A percentile compares a stretch with the other conserved stretches of the same genome.
Evolutionary conservation across 2,797 vertebrate genomes (phyloP).

Genomic region (Gadopsis marmoratus): DNA sequence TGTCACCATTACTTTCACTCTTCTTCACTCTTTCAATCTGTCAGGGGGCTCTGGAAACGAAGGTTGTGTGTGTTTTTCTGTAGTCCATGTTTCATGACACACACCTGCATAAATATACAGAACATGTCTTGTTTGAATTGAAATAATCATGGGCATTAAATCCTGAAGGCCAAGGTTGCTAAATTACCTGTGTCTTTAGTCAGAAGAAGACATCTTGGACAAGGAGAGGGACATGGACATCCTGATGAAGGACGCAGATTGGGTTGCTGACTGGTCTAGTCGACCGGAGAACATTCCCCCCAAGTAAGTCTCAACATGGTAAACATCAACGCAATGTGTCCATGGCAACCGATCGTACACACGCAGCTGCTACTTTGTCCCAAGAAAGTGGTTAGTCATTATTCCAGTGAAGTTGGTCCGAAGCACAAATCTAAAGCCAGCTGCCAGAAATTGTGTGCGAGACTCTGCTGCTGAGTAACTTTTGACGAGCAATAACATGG

Average conservation of each 20-base stretch:
- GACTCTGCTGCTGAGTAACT: neutral
- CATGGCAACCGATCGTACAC: conserved; percentile 26
- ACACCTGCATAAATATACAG: neutral
- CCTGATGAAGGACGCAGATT: conserved; percentile 94
- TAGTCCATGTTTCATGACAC: neutral
- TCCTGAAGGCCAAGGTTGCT: neutral
- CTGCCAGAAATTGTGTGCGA: neutral
- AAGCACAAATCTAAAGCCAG: neutral
- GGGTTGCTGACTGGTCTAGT: conserved; percentile 99
- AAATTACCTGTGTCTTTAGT: conserved; percentile 78
- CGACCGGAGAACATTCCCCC: conserved; percentile 97
- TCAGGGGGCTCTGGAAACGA: neutral
- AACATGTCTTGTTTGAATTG: neutral
- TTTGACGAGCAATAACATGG: neutral
- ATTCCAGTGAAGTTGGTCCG: neutral
- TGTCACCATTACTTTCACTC: neutral
- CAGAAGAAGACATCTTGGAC: conserved; percentile 91
- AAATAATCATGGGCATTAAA: neutral
- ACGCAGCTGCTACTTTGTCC: conserved; percentile 35
- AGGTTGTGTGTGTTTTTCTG: neutral
- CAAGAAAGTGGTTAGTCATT: conserved; percentile 9
- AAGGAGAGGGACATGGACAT: conserved; percentile 93
- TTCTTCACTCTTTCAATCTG: too few relatives aligned
- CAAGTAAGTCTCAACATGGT: conserved; percentile 85
- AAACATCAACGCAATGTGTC: conserved; percentile 45